A percentile compares a stretch with the other conserved stretches of the same genome.
Evolutionary conservation across 2,888 invertebrate species (phyloP).

Genomic region (Agrilus mali): DNA sequence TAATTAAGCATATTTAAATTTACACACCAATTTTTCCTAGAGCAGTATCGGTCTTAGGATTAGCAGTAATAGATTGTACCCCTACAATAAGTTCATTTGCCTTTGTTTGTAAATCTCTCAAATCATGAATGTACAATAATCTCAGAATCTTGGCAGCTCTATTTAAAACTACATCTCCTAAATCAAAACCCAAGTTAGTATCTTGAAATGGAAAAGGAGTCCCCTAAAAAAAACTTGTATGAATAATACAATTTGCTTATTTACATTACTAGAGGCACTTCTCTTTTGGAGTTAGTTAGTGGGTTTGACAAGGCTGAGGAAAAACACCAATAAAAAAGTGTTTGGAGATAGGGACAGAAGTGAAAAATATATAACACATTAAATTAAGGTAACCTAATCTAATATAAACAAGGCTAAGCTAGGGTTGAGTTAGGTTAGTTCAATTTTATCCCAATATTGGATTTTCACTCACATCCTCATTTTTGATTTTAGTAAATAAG

Average conservation of each 20-base stretch:
- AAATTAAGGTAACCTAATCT: too few relatives aligned
- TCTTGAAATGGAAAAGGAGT: slow-evolving; percentile 58
- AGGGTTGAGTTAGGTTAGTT: too few relatives aligned
- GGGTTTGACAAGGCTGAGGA: too few relatives aligned
- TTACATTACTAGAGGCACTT: too few relatives aligned
- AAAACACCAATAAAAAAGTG: too few relatives aligned
- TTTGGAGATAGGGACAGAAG: too few relatives aligned
- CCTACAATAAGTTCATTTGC: slow-evolving; percentile 91
- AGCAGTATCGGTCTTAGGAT: slow-evolving; percentile 92
- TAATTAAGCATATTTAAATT: slow-evolving; percentile 11
- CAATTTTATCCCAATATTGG: too few relatives aligned
- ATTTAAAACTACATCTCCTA: slow-evolving; percentile 51
- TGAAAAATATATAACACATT: too few relatives aligned
- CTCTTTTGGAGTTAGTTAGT: too few relatives aligned
- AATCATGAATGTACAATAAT: slow-evolving; percentile 70
- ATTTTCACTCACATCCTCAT: too few relatives aligned
- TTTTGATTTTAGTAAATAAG: too few relatives aligned
- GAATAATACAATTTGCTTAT: neutral
- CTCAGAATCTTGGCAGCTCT: slow-evolving; percentile 66
- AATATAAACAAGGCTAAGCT: too few relatives aligned
- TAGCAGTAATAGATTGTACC: slow-evolving; percentile 85
- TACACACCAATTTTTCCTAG: slow-evolving; percentile 81
- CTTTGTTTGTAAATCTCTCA: slow-evolving; percentile 77
- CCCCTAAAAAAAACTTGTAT: slow-evolving; percentile 34
- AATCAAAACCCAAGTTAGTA: slow-evolving; percentile 51